These are phyloP conservation scores for Orthosia gothica DNA, from an alignment of 2,888 invertebrate species.

Conservation along the genomic window DNA sequence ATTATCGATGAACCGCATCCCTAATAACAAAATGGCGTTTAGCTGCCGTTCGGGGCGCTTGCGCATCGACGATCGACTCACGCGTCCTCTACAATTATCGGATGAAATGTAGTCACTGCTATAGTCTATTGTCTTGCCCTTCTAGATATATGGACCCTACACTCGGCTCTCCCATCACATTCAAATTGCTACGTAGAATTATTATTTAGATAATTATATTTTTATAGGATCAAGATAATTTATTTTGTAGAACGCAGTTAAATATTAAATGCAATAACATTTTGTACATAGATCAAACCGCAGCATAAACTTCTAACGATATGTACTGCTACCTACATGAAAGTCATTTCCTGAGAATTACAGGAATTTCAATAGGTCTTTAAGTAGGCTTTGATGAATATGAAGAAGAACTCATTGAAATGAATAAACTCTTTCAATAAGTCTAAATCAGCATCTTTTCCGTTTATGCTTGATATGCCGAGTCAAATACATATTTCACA, in stretches of 20 bases:
- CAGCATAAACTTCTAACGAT: background rate
- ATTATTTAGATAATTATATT: constrained; percentile 63
- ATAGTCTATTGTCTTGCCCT: constrained; percentile 80
- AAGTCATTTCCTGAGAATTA: background rate
- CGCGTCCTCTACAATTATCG: constrained; percentile 83
- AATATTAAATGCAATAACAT: constrained; percentile 8
- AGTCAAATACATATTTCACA: background rate
- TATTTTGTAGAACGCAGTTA: constrained; percentile 28
- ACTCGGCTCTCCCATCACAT: constrained; percentile 66
- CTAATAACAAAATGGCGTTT: constrained; percentile 82
- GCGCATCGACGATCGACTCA: constrained; percentile 77
- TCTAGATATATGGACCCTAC: constrained; percentile 72
- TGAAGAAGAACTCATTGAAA: background rate
- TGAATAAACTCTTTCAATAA: background rate
- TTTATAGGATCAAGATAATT: constrained; percentile 55
- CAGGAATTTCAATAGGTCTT: background rate
- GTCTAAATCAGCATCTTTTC: background rate
- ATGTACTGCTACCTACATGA: background rate
- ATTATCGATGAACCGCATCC: constrained; percentile 71
- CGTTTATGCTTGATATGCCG: background rate
- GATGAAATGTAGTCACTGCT: constrained; percentile 83
- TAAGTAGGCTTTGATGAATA: background rate
- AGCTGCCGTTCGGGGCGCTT: constrained; percentile 82
- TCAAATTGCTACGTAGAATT: constrained; percentile 67
- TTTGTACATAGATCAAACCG: background rate